Evolutionary conservation across 2,888 invertebrate species (phyloP).

Genomic region (Drosophila barbarae): DNA sequence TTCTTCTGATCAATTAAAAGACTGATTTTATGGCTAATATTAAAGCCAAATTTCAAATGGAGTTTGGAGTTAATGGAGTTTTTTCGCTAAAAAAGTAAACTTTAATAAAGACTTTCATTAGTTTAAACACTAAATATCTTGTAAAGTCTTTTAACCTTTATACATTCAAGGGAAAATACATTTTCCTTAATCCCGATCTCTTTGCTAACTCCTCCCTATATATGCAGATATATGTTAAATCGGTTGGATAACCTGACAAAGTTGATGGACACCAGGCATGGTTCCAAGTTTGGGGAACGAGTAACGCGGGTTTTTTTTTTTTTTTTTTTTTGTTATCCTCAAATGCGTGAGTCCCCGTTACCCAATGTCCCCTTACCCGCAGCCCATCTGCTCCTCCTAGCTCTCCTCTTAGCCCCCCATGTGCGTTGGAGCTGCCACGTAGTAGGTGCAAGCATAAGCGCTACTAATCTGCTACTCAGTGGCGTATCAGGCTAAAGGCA

Average conservation of each 20-base stretch:
- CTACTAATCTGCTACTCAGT: slow-evolving; percentile 74
- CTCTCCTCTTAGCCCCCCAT: background rate
- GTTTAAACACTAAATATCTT: background rate
- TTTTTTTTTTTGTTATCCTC: slow-evolving; percentile 7
- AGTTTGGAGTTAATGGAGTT: too few relatives aligned
- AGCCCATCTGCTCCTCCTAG: background rate
- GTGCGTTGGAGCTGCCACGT: slow-evolving; percentile 53
- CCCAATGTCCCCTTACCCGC: background rate
- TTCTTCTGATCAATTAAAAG: background rate
- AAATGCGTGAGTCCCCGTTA: slow-evolving; percentile 28
- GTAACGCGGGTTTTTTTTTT: slow-evolving; percentile 30
- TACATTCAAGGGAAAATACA: background rate
- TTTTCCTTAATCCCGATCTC: background rate
- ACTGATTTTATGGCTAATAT: background rate
- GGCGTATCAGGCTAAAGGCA: slow-evolving; percentile 70
- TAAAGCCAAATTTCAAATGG: background rate
- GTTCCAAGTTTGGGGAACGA: slow-evolving; percentile 7
- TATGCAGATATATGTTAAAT: slow-evolving; percentile 25
- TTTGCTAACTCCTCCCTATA: background rate
- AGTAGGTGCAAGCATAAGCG: slow-evolving; percentile 74
- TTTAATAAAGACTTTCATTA: background rate
- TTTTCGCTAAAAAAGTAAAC: background rate
- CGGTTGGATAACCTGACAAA: slow-evolving; percentile 9
- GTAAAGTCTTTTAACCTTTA: background rate
- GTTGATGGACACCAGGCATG: slow-evolving; percentile 33